phyloP scores from a whole-genome alignment of 2,888 invertebrate genomes.

The Leptodirus hochenwartii region DNA sequence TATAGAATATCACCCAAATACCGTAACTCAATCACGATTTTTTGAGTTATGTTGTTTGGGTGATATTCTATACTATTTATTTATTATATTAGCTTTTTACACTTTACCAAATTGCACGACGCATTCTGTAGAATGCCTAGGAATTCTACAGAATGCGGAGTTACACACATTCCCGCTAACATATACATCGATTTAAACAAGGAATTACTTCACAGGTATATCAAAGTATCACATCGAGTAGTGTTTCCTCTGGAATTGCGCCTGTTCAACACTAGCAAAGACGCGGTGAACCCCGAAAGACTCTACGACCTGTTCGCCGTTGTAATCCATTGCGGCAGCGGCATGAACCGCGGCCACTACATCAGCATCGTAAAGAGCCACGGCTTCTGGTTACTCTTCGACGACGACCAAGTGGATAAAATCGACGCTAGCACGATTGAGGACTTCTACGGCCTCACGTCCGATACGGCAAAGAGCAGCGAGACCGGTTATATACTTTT shows the following conservation, averaged over 20 bases:
- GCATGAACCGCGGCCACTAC: conserved; percentile 98
- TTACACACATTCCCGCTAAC: too few species aligned
- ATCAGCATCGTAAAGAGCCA: conserved; percentile 99
- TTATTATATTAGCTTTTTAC: too few species aligned
- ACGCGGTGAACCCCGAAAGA: conserved; percentile 94
- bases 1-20: too few species aligned
- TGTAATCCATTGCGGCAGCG: conserved; percentile 98
- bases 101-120: too few species aligned
- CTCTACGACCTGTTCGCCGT: conserved; percentile 98
- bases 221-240: conserved; percentile 97
- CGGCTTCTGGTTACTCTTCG: conserved; percentile 97
- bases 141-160: too few species aligned
- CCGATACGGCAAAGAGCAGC: conserved; percentile 96
- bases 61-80: too few species aligned
- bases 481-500: conserved; percentile 99
- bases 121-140: too few species aligned
- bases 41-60: too few species aligned
- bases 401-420: conserved; percentile 99
- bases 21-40: too few species aligned
- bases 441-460: conserved; percentile 98
- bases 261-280: conserved; percentile 95
- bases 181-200: too few species aligned
- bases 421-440: conserved; percentile 98
- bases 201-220: conserved; percentile 96
- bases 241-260: conserved; percentile 96